Conservation (phyloP, 2,888 invertebrate genomes). For the Volucella inanis region DNA sequence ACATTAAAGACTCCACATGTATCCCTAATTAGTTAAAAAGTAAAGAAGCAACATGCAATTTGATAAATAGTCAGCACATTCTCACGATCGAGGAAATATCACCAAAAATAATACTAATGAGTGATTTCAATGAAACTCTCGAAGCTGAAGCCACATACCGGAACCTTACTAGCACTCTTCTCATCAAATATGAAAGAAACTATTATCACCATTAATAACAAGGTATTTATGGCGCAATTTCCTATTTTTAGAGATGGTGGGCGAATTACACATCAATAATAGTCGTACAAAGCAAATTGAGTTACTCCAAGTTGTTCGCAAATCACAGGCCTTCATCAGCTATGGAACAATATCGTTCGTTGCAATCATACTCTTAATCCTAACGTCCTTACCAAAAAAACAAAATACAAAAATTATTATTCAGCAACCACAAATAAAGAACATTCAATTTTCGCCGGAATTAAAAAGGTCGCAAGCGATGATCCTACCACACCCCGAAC, state of each 20-base stretch:
- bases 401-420: neutral
- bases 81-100: constrained; percentile 21
- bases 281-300: constrained; percentile 19
- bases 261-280: constrained; percentile 26
- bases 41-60: too few relatives aligned
- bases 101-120: constrained; percentile 30
- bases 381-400: too few relatives aligned
- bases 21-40: too few relatives aligned
- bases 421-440: constrained; percentile 23
- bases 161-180: constrained; percentile 24
- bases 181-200: constrained; percentile 29
- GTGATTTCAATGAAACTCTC: constrained; percentile 13
- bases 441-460: constrained; percentile 21
- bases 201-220: constrained; percentile 41
- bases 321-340: constrained; percentile 8
- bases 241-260: constrained; percentile 17
- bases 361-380: too few relatives aligned
- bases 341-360: too few relatives aligned
- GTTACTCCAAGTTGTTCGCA: neutral
- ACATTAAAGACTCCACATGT: constrained; percentile 4
- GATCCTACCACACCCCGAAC: constrained; percentile 12
- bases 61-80: constrained; percentile 29
- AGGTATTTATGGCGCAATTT: constrained; percentile 12
- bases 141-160: constrained; percentile 16
- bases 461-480: constrained; percentile 7